These are phyloP conservation scores for Lepeophtheirus salmonis DNA, from an alignment of 1,140 invertebrate genomes.

Conservation along the genomic window DNA sequence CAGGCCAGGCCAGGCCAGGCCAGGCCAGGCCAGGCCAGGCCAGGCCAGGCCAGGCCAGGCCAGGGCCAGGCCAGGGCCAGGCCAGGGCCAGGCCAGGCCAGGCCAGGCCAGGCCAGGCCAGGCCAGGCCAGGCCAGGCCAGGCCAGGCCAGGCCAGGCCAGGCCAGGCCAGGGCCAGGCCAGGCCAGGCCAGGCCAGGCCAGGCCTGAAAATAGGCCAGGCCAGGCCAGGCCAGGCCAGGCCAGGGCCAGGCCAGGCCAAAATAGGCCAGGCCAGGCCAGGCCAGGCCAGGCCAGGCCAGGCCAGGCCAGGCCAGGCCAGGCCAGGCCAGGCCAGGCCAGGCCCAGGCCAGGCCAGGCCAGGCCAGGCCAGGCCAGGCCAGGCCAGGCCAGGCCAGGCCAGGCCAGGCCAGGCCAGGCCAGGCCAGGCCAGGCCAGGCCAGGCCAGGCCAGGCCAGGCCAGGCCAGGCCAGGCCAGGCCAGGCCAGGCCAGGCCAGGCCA, in stretches of 20 bases:
- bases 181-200: too few species aligned
- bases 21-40: conserved; percentile 23
- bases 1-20: conserved; percentile 23
- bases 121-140: conserved; percentile 23
- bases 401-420: conserved; percentile 22
- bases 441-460: conserved; percentile 22
- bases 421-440: conserved; percentile 23
- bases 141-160: too few species aligned
- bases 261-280: conserved; percentile 23
- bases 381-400: conserved; percentile 19
- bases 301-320: conserved; percentile 21
- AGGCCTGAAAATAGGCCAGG: too few species aligned
- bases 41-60: conserved; percentile 21
- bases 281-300: conserved; percentile 22
- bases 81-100: conserved; percentile 20
- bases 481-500: conserved; percentile 22
- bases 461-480: conserved; percentile 23
- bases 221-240: conserved; percentile 23
- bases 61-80: conserved; percentile 22
- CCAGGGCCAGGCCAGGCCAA: conserved; percentile 22
- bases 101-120: conserved; percentile 23
- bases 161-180: too few species aligned
- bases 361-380: conserved; percentile 22
- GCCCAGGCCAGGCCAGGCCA: conserved; percentile 23
- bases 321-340: conserved; percentile 21